These are phyloP conservation scores for Noctuana brunneofusca DNA, from an alignment of 2,888 invertebrate species.

Conservation along the genomic window DNA sequence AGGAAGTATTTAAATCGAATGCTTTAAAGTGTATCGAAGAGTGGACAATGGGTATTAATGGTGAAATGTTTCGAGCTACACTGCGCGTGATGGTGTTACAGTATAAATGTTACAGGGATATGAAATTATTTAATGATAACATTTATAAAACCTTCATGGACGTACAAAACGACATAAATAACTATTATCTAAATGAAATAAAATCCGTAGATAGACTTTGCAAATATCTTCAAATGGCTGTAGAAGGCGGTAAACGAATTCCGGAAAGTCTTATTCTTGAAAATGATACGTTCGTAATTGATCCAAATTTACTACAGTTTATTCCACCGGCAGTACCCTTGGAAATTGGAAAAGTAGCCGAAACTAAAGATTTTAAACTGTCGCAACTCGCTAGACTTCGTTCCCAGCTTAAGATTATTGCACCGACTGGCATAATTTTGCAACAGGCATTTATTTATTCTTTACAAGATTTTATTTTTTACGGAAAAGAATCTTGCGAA, in stretches of 20 bases:
- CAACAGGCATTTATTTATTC: slow-evolving; percentile 77
- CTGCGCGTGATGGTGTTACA: slow-evolving; percentile 67
- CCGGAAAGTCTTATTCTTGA: slow-evolving; percentile 74
- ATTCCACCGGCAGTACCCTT: slow-evolving; percentile 43
- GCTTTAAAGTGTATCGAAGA: slow-evolving; percentile 78
- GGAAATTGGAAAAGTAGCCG: slow-evolving; percentile 45
- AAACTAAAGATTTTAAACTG: slow-evolving; percentile 65
- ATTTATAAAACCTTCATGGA: slow-evolving; percentile 69
- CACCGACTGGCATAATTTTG: slow-evolving; percentile 67
- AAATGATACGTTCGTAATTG: slow-evolving; percentile 75
- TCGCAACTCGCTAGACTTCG: slow-evolving; percentile 64
- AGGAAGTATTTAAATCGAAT: slow-evolving; percentile 66
- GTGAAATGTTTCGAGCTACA: slow-evolving; percentile 79
- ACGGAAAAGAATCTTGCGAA: slow-evolving; percentile 70
- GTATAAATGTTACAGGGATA: slow-evolving; percentile 65
- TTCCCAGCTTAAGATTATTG: slow-evolving; percentile 66
- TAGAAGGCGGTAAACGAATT: slow-evolving; percentile 75
- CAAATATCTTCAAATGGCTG: slow-evolving; percentile 76
- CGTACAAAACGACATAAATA: slow-evolving; percentile 71
- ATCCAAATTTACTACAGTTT: slow-evolving; percentile 70
- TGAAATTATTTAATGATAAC: slow-evolving; percentile 71
- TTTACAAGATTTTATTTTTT: slow-evolving; percentile 78
- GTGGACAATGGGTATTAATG: slow-evolving; percentile 82
- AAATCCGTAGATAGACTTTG: slow-evolving; percentile 77
- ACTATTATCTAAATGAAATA: slow-evolving; percentile 70